Percentiles rank a stretch among this genome's conserved stretches.
phyloP scores from a whole-genome alignment of 2,797 vertebrate genomes.

The Delichon dasypus region DNA sequence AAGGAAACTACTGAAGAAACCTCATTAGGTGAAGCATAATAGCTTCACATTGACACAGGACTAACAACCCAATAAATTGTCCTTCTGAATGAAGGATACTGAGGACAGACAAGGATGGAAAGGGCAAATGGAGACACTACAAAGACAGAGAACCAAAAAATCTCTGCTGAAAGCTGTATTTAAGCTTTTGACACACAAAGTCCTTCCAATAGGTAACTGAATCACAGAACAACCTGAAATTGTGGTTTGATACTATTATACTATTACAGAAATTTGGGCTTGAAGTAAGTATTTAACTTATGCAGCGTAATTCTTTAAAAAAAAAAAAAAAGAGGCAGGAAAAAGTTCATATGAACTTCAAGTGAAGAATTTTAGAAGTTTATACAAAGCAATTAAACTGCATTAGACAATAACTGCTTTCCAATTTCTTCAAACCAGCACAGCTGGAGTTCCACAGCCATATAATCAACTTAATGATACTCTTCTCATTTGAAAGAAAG shows the following conservation, averaged over 20 bases:
- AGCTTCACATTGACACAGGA: background rate
- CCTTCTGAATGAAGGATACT: background rate
- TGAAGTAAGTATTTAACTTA: background rate
- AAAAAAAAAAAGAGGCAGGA: background rate
- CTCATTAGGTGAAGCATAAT: background rate
- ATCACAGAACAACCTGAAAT: background rate
- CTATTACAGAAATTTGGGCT: background rate
- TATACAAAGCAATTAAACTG: conserved; percentile 15
- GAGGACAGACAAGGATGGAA: background rate
- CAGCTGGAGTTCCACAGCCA: conserved; percentile 15
- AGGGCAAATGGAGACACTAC: background rate
- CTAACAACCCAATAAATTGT: background rate
- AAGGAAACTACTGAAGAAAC: background rate
- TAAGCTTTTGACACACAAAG: background rate
- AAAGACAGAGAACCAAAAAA: background rate
- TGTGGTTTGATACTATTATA: background rate
- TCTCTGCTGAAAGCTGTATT: background rate
- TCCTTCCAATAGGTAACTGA: background rate
- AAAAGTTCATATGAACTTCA: background rate
- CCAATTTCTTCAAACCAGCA: conserved; percentile 8
- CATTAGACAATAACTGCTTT: conserved; percentile 28
- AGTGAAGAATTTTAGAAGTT: conserved; percentile 1
- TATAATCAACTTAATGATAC: conserved; percentile 43
- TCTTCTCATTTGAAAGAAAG: background rate
- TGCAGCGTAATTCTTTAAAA: background rate